Evolutionary conservation across 2,888 invertebrate species (phyloP).

Genomic region (Sthenelais limicola): DNA sequence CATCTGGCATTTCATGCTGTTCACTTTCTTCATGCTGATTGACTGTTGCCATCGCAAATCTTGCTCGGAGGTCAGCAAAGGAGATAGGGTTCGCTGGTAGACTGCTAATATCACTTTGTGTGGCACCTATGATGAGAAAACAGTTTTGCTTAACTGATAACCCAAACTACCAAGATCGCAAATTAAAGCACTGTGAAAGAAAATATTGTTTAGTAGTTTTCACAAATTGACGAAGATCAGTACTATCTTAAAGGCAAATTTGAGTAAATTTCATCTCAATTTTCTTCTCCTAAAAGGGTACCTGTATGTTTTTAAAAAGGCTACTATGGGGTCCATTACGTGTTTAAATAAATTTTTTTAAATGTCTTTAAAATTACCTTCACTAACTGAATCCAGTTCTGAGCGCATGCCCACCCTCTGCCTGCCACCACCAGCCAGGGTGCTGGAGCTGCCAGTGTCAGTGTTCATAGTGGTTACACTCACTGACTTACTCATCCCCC

Average conservation of each 20-base stretch:
- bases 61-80: conserved; percentile 42
- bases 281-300: neutral
- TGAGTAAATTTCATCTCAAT: neutral
- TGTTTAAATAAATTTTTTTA: neutral
- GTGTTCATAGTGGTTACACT: conserved; percentile 25
- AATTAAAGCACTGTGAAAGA: neutral
- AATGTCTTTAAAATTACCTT: conserved; percentile 17
- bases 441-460: neutral
- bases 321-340: neutral
- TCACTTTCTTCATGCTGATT: conserved; percentile 46
- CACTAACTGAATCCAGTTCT: conserved; percentile 41
- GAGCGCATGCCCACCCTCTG: neutral
- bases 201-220: no score
- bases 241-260: neutral
- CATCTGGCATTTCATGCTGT: conserved; percentile 48
- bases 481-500: conserved; percentile 8
- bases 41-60: conserved; percentile 29
- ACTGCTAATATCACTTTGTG: conserved; percentile 29
- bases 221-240: neutral
- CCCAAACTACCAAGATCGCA: no score
- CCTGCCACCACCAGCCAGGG: neutral
- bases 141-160: no score
- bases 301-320: neutral
- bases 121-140: conserved; percentile 16
- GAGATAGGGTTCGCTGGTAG: conserved; percentile 24